A percentile compares a stretch with the other conserved stretches of the same genome.
phyloP scores from a whole-genome alignment of 2,797 vertebrate species.

The Oceanodroma leucorhoa region DNA sequence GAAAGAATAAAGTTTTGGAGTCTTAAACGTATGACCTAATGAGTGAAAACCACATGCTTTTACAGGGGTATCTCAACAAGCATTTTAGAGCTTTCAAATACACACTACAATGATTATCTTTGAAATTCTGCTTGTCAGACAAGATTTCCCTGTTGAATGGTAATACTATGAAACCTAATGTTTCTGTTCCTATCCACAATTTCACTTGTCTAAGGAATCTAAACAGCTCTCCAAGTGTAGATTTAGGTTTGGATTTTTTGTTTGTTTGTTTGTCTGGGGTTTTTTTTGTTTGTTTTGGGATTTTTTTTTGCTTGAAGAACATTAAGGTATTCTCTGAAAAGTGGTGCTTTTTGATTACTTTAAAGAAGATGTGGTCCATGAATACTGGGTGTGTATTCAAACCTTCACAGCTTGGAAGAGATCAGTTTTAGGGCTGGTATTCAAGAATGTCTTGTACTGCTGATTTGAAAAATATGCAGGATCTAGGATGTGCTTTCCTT shows the following conservation, averaged over 20 bases:
- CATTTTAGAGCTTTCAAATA: not conserved
- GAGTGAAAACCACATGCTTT: not conserved
- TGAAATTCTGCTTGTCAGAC: not conserved
- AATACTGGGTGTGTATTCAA: not conserved
- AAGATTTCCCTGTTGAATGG: not conserved
- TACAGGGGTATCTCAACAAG: not conserved
- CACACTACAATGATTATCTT: not conserved
- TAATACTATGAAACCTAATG: not conserved
- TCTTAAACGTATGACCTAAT: not conserved
- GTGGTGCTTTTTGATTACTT: not conserved
- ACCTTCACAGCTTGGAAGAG: not conserved
- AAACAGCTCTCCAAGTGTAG: not conserved
- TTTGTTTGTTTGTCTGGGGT: not conserved
- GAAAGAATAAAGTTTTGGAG: not conserved
- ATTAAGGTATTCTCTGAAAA: not conserved
- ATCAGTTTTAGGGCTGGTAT: not conserved
- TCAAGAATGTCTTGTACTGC: not conserved
- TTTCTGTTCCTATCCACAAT: not conserved
- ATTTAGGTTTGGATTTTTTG: not conserved
- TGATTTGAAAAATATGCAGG: not conserved
- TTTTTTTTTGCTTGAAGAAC: not conserved
- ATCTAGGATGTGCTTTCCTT: not conserved
- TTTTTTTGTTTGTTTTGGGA: not conserved
- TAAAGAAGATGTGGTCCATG: not conserved
- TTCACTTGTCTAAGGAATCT: not conserved